Percentiles rank a stretch among this genome's conserved stretches.
phyloP scores from a whole-genome alignment of 2,888 invertebrate species.

The Cactoblastis cactorum region DNA sequence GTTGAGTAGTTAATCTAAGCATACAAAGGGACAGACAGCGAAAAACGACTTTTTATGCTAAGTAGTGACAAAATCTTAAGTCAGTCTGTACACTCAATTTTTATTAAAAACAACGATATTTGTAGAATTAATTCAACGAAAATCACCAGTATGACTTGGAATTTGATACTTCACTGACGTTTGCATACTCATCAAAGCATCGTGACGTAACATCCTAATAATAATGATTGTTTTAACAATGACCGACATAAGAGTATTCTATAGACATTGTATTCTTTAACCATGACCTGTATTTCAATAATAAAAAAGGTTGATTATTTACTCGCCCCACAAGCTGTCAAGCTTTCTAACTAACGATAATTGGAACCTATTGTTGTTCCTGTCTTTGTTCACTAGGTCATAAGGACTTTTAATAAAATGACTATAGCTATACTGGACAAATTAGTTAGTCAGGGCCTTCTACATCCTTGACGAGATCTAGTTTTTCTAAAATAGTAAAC shows the following conservation, averaged over 20 bases:
- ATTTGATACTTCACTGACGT: background rate
- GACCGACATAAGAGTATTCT: background rate
- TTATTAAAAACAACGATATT: background rate
- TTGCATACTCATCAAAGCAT: background rate
- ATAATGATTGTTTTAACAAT: conserved; percentile 9
- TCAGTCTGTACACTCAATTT: too few species aligned
- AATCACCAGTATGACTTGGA: background rate
- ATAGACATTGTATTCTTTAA: background rate
- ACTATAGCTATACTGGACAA: background rate
- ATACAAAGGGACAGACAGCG: too few species aligned
- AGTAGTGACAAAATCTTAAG: too few species aligned
- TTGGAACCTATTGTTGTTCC: background rate
- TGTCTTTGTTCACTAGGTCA: background rate
- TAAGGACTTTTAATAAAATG: background rate
- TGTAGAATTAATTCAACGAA: too few species aligned
- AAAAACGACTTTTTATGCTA: too few species aligned
- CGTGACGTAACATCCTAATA: conserved; percentile 7
- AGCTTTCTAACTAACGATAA: background rate
- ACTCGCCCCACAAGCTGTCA: background rate
- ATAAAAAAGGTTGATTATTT: background rate
- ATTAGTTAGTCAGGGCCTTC: background rate
- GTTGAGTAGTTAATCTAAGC: too few species aligned
- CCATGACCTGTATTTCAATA: conserved; percentile 6
- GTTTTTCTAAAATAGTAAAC: too few species aligned
- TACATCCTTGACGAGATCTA: too few species aligned